phyloP scores from a whole-genome alignment of 2,797 vertebrate genomes.

The Neosilurus hyrtlii region DNA sequence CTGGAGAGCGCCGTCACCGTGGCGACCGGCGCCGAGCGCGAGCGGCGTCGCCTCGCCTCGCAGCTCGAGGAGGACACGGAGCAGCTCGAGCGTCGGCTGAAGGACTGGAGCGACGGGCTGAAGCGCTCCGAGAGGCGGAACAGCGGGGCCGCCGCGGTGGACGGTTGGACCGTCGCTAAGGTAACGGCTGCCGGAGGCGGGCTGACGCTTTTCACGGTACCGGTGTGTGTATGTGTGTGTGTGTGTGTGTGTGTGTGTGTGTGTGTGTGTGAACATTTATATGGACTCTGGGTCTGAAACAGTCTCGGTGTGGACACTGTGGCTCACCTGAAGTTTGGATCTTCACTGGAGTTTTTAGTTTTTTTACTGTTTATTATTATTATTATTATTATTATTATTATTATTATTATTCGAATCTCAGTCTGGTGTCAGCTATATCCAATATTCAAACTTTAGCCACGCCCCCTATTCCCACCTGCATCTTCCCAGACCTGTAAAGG shows the following conservation, averaged over 20 bases:
- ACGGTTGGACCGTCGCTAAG: conserved; percentile 85
- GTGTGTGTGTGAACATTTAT: no score
- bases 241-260: no score
- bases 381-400: no score
- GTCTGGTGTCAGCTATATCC: no score
- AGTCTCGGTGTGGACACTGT: no score
- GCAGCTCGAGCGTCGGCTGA: conserved; percentile 75
- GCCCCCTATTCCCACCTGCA: not conserved
- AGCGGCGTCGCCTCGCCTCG: conserved; percentile 75
- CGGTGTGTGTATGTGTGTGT: no score
- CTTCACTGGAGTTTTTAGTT: not conserved
- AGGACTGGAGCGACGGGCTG: conserved; percentile 78
- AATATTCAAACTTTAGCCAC: not conserved
- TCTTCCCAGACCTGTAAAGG: not conserved
- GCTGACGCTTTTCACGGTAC: no score
- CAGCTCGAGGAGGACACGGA: conserved; percentile 79
- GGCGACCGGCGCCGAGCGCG: conserved; percentile 83
- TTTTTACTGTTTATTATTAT: no score
- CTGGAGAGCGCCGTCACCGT: conserved; percentile 79
- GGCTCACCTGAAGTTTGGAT: not conserved
- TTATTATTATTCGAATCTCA: no score
- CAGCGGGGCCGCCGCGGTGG: conserved; percentile 81
- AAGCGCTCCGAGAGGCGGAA: conserved; percentile 77
- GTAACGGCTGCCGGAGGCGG: conserved; percentile 68
- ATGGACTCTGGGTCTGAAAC: not conserved